Conservation (phyloP, 2,888 invertebrate genomes). For the Diogma glabrata region DNA sequence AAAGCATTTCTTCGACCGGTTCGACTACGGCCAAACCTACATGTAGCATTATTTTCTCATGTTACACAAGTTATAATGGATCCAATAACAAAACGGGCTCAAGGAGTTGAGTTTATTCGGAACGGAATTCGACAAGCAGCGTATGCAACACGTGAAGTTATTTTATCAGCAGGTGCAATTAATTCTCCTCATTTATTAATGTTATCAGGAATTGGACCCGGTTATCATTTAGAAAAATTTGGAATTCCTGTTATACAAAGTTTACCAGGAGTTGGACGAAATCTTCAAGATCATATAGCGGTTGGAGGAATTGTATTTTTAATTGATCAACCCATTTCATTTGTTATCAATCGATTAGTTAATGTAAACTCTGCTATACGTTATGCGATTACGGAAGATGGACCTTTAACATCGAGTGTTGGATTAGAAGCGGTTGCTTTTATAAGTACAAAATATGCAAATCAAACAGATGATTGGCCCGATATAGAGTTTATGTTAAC, state of each 20-base stretch:
- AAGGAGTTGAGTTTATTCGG: slow-evolving; percentile 68
- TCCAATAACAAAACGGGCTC: slow-evolving; percentile 56
- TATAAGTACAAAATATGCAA: slow-evolving; percentile 79
- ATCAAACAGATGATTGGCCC: slow-evolving; percentile 78
- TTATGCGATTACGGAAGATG: slow-evolving; percentile 76
- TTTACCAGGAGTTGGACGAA: slow-evolving; percentile 73
- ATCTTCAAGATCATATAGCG: slow-evolving; percentile 83
- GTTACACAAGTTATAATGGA: slow-evolving; percentile 68
- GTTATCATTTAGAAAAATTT: slow-evolving; percentile 55
- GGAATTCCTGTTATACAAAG: slow-evolving; percentile 63
- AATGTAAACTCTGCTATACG: slow-evolving; percentile 72
- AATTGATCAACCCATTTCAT: slow-evolving; percentile 67
- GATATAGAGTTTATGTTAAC: slow-evolving; percentile 87
- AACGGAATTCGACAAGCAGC: slow-evolving; percentile 41
- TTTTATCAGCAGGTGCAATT: slow-evolving; percentile 65
- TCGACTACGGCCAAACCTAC: slow-evolving; percentile 65
- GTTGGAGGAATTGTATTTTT: slow-evolving; percentile 72
- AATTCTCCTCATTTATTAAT: slow-evolving; percentile 85
- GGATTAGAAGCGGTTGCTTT: slow-evolving; percentile 83
- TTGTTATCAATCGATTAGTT: slow-evolving; percentile 69
- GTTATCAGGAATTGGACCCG: slow-evolving; percentile 78
- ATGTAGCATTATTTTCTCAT: slow-evolving; percentile 66
- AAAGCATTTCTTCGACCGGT: slow-evolving; percentile 78
- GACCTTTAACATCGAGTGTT: slow-evolving; percentile 75
- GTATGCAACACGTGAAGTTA: slow-evolving; percentile 33